Evolutionary conservation across 1,140 invertebrate species (phyloP).

Genomic region (Dolichoris vasculosae): DNA sequence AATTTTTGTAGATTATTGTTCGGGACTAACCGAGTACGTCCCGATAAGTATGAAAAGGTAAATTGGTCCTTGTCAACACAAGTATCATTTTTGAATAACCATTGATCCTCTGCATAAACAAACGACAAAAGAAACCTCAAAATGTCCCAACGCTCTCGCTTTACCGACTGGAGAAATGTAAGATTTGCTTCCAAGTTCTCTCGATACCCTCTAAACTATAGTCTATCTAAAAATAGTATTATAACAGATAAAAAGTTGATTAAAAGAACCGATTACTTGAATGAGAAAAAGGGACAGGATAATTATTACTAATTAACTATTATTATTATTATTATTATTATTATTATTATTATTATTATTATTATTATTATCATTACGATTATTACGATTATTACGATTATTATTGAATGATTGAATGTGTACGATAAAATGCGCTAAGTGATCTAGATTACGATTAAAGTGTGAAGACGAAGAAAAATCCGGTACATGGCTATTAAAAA

Average conservation of each 20-base stretch:
- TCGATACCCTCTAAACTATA: constrained; percentile 72
- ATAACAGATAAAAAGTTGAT: constrained; percentile 66
- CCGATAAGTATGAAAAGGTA: constrained; percentile 46
- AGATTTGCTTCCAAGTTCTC: constrained; percentile 71
- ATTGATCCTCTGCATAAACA: constrained; percentile 50
- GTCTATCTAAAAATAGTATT: constrained; percentile 71
- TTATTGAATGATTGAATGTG: constrained; percentile 58
- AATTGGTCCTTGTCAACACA: constrained; percentile 50
- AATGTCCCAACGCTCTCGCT: constrained; percentile 54
- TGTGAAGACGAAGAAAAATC: constrained; percentile 59
- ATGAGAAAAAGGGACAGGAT: constrained; percentile 52
- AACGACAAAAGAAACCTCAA: constrained; percentile 49
- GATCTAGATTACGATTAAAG: constrained; percentile 66
- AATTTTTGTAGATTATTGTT: constrained; percentile 51
- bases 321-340: constrained; percentile 53
- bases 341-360: constrained; percentile 54
- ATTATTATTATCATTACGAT: constrained; percentile 43
- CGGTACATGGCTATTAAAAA: constrained; percentile 68
- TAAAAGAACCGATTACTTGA: constrained; percentile 70
- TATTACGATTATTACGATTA: constrained; percentile 52
- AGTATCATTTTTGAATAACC: constrained; percentile 44
- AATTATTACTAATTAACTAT: constrained; percentile 55
- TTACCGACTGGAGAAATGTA: constrained; percentile 64
- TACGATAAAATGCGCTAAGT: constrained; percentile 66
- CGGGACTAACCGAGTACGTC: constrained; percentile 60